These are phyloP conservation scores for Congeria kusceri DNA, from an alignment of 2,888 invertebrate species.

Conservation along the genomic window DNA sequence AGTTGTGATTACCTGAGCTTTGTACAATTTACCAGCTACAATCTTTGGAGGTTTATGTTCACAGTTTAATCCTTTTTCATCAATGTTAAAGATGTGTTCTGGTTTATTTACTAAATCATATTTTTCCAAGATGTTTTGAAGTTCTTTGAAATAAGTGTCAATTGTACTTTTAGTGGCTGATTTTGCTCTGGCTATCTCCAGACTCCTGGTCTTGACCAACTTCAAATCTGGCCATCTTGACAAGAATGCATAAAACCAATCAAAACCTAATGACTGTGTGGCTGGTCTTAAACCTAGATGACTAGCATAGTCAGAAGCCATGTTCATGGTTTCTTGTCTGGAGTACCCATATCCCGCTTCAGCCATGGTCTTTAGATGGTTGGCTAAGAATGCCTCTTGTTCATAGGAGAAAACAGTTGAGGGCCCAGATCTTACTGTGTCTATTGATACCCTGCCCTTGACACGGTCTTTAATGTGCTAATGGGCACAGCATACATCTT, in stretches of 20 bases:
- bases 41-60: constrained; percentile 47
- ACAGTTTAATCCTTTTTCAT: constrained; percentile 45
- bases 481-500: too few relatives aligned
- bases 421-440: constrained; percentile 20
- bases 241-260: constrained; percentile 21
- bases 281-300: constrained; percentile 9
- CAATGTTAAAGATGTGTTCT: constrained; percentile 40
- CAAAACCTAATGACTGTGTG: background rate
- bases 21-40: constrained; percentile 24
- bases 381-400: constrained; percentile 14
- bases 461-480: too few relatives aligned
- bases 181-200: constrained; percentile 34
- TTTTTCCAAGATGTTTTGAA: constrained; percentile 27
- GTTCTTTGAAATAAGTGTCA: constrained; percentile 39
- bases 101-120: constrained; percentile 48
- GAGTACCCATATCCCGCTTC: constrained; percentile 40
- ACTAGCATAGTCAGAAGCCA: constrained; percentile 36
- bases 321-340: constrained; percentile 36
- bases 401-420: constrained; percentile 12
- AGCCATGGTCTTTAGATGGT: constrained; percentile 16
- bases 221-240: constrained; percentile 31
- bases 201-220: constrained; percentile 22
- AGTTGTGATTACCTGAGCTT: constrained; percentile 36
- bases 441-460: too few relatives aligned
- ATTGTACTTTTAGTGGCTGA: constrained; percentile 23